Evolutionary conservation across 35 echinoderm and acorn worm species (phyloP).

Genomic region (Diadema setosum): DNA sequence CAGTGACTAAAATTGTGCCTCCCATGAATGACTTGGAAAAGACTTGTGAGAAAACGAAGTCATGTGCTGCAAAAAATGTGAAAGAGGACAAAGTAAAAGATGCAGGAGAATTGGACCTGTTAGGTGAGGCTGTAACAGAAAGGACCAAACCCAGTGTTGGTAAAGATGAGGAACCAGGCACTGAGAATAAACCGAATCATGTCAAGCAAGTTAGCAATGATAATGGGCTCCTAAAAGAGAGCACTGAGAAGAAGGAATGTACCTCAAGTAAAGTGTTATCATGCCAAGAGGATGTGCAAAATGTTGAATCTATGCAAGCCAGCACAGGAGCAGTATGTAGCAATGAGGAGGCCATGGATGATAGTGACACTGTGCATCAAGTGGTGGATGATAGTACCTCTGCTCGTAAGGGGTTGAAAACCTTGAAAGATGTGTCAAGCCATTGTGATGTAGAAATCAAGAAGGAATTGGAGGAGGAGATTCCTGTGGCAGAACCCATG

Average conservation of each 20-base stretch:
- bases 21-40: background rate
- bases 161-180: too few relatives aligned
- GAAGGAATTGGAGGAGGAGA: background rate
- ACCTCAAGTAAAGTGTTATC: slow-evolving; percentile 11
- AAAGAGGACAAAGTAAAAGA: too few relatives aligned
- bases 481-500: background rate
- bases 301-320: background rate
- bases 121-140: too few relatives aligned
- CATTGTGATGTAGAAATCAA: background rate
- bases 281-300: background rate
- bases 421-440: background rate
- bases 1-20: background rate
- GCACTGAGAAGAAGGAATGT: too few relatives aligned
- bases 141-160: too few relatives aligned
- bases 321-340: background rate
- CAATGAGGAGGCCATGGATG: background rate
- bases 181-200: too few relatives aligned
- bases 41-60: too few relatives aligned
- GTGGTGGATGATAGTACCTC: background rate
- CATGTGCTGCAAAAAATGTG: background rate
- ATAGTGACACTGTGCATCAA: background rate
- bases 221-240: too few relatives aligned
- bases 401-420: background rate
- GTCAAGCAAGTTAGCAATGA: too few relatives aligned
- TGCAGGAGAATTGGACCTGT: too few relatives aligned